Evolutionary conservation across 2,888 invertebrate genomes (phyloP).

Genomic region (Stenchaetothrips biformis): DNA sequence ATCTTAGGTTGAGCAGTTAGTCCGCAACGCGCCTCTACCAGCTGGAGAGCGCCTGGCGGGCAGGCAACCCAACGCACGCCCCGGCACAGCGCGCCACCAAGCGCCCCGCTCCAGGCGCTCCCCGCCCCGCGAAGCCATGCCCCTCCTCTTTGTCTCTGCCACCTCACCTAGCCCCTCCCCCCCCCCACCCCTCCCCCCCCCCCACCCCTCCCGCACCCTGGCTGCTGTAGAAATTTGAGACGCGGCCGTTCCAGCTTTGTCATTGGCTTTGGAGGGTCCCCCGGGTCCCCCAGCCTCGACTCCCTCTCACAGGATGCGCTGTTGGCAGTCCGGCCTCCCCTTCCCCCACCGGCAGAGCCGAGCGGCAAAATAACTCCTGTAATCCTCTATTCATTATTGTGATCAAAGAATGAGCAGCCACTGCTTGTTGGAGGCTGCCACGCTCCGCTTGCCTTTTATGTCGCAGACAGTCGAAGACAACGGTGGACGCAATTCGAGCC

Average conservation of each 20-base stretch:
- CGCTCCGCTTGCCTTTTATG: too few species aligned
- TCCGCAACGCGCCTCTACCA: background rate
- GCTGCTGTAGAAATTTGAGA: slow-evolving; percentile 14
- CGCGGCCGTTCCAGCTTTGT: slow-evolving; percentile 11
- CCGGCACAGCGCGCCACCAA: background rate
- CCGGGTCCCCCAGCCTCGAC: background rate
- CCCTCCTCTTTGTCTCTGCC: background rate
- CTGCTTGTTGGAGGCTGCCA: background rate
- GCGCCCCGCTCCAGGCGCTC: background rate
- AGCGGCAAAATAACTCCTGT: slow-evolving; percentile 16
- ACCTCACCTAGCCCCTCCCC: background rate
- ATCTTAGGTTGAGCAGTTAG: too few species aligned
- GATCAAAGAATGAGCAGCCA: slow-evolving; percentile 19
- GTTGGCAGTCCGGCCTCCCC: background rate
- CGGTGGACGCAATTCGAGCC: too few species aligned
- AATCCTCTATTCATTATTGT: slow-evolving; percentile 22
- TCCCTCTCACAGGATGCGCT: slow-evolving; percentile 8
- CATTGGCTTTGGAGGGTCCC: slow-evolving; percentile 20
- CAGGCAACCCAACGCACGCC: background rate
- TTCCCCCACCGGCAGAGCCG: background rate
- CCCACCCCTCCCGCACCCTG: background rate
- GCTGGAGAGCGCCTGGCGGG: background rate
- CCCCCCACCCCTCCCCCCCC: background rate
- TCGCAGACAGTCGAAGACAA: too few species aligned
- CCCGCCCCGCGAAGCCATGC: background rate